A percentile compares a stretch with the other conserved stretches of the same genome.
phyloP scores from a whole-genome alignment of 2,797 vertebrate genomes.

The Crocodylus rhombifer region DNA sequence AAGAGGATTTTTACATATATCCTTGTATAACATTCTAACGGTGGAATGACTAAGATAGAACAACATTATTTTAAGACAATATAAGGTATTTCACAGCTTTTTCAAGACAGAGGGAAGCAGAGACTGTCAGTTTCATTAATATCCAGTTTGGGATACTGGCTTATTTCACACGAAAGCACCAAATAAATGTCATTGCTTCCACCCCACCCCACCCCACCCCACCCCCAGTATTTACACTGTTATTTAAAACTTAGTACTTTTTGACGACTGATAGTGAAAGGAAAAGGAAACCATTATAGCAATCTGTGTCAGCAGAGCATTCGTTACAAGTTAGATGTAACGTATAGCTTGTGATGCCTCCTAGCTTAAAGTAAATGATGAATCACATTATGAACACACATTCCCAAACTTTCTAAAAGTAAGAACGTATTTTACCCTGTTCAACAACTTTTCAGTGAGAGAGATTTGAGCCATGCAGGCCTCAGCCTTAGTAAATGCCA shows the following conservation, averaged over 20 bases:
- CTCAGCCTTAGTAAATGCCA: neutral
- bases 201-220: fast-evolving
- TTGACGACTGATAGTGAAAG: neutral
- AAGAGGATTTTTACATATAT: neutral
- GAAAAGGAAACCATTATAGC: neutral
- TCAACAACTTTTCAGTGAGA: neutral
- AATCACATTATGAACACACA: neutral
- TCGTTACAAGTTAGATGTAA: neutral
- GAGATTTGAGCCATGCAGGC: neutral
- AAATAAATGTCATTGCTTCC: neutral
- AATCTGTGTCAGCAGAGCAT: neutral
- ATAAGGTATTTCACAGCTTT: neutral
- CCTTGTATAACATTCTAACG: neutral
- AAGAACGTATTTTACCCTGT: neutral
- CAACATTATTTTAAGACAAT: neutral
- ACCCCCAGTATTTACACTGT: neutral
- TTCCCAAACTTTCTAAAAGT: neutral
- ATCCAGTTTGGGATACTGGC: neutral
- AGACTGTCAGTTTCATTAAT: neutral
- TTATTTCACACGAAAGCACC: neutral
- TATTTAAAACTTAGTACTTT: neutral
- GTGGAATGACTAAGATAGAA: neutral
- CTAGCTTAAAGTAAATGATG: neutral
- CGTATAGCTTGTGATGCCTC: neutral
- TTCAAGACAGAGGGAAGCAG: neutral